Evolutionary conservation across 2,797 vertebrate species (phyloP).

Genomic region (Sebastes steindachneri): DNA sequence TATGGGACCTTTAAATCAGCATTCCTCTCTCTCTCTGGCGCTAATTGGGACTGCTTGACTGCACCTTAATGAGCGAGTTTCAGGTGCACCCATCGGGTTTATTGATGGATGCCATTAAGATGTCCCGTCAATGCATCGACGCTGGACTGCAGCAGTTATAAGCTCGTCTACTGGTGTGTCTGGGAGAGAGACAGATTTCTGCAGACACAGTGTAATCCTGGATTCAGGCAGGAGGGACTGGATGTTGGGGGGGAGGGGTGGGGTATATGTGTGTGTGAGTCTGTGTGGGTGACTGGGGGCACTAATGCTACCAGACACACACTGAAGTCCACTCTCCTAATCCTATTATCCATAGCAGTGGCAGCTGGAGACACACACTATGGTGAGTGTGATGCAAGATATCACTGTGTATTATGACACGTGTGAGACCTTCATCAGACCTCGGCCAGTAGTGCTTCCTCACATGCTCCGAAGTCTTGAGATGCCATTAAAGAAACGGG

Average conservation of each 20-base stretch:
- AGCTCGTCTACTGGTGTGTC: conserved; percentile 26
- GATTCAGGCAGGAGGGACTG: conserved; percentile 32
- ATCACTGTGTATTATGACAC: conserved; percentile 10
- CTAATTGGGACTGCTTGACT: neutral
- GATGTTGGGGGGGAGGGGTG: neutral
- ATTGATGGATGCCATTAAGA: conserved; percentile 2
- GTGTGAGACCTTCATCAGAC: neutral
- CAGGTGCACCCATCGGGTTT: neutral
- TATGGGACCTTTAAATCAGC: neutral
- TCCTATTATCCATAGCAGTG: conserved; percentile 62
- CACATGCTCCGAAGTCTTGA: neutral
- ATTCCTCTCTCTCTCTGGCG: neutral
- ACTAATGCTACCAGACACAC: conserved; percentile 57
- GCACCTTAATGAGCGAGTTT: neutral
- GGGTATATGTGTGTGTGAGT: neutral
- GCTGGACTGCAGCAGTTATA: conserved; percentile 19
- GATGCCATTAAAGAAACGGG: conserved; percentile 53
- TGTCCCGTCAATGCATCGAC: neutral
- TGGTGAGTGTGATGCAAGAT: conserved; percentile 8
- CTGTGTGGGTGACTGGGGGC: conserved; percentile 15
- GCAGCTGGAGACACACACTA: conserved; percentile 56
- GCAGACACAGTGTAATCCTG: conserved; percentile 61
- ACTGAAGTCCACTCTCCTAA: conserved; percentile 57
- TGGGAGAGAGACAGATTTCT: conserved; percentile 51
- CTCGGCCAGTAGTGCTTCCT: neutral